A percentile compares a stretch with the other conserved stretches of the same genome.
Evolutionary conservation across 2,113 vertebrate genomes (phyloP).

Genomic region (Aleadryas rufinucha): DNA sequence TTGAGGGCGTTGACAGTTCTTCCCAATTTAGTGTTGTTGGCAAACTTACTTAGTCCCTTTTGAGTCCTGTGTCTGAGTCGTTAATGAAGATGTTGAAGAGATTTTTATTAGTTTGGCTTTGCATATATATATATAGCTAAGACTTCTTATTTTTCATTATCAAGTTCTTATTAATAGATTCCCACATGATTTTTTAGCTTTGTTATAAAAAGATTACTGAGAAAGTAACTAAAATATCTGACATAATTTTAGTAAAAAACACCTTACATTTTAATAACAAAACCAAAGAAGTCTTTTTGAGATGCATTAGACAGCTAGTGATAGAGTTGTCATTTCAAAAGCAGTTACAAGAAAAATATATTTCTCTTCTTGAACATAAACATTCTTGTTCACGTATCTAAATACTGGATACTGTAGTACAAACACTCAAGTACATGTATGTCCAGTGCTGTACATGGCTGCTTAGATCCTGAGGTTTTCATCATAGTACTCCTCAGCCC

Average conservation of each 20-base stretch:
- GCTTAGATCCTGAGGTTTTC: background rate
- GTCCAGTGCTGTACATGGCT: background rate
- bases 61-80: rapidly evolving
- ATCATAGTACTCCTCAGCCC: background rate
- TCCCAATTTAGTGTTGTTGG: background rate
- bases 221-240: background rate
- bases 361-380: background rate
- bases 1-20: background rate
- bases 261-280: background rate
- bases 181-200: background rate
- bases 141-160: background rate
- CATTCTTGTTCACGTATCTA: background rate
- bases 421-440: background rate
- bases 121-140: background rate
- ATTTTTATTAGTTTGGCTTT: background rate
- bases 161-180: background rate
- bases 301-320: background rate
- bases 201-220: background rate
- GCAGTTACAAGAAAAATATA: background rate
- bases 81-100: background rate
- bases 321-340: background rate
- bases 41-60: background rate
- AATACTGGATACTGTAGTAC: background rate
- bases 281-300: background rate
- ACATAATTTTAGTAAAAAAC: background rate